phyloP scores from a whole-genome alignment of 2,888 invertebrate genomes.

The Drosophila acutilabella region DNA sequence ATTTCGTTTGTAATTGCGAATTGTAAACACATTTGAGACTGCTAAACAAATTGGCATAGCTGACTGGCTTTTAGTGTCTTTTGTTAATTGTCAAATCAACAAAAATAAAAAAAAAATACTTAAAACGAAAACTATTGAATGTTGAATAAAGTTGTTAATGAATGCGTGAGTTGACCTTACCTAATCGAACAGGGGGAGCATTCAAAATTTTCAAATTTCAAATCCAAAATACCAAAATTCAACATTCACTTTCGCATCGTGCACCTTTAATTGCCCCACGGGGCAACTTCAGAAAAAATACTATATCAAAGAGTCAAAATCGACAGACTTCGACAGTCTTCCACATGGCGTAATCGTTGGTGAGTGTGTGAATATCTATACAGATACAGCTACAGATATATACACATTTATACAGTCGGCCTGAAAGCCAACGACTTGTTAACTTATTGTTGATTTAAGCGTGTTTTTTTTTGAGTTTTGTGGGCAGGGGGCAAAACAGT shows the following conservation, averaged over 20 bases:
- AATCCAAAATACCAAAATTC: conserved; percentile 18
- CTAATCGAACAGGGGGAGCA: conserved; percentile 31
- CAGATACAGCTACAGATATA: too few species aligned
- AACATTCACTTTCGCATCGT: conserved; percentile 77
- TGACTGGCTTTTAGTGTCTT: conserved; percentile 32
- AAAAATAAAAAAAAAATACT: not conserved
- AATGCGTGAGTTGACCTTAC: conserved; percentile 52
- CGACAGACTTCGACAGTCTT: conserved; percentile 13
- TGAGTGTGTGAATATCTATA: conserved; percentile 22
- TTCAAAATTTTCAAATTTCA: conserved; percentile 5
- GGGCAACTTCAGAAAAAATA: conserved; percentile 40
- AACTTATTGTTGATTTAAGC: conserved; percentile 52
- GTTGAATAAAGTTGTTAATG: conserved; percentile 28
- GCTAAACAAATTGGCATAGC: conserved; percentile 51
- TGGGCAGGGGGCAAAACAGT: conserved; percentile 23
- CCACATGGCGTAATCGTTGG: conserved; percentile 63
- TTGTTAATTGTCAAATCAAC: conserved; percentile 16
- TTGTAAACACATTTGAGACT: conserved; percentile 19
- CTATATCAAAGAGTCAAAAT: conserved; percentile 34
- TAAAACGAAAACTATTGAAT: not conserved
- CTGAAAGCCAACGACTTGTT: conserved; percentile 36
- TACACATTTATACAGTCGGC: conserved; percentile 32
- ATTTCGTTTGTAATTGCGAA: conserved; percentile 19
- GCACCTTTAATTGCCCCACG: conserved; percentile 75
- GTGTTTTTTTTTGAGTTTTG: not conserved